phyloP scores from a whole-genome alignment of 1,140 invertebrate species.

The Leguminivora glycinivorella region DNA sequence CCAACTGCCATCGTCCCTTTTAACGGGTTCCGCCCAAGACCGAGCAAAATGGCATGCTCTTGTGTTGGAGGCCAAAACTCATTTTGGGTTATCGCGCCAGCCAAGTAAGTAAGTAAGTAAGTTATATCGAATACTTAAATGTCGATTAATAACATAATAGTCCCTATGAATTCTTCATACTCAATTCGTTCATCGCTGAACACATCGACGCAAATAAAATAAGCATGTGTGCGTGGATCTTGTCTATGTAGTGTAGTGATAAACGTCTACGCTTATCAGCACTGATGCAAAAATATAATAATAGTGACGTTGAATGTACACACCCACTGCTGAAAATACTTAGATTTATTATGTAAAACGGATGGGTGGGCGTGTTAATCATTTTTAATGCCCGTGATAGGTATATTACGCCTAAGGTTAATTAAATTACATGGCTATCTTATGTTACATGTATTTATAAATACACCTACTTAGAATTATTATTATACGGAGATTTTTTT shows the following conservation, averaged over 20 bases:
- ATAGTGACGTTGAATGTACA: conserved; percentile 44
- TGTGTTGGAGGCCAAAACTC: too few species aligned
- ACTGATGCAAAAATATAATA: conserved; percentile 26
- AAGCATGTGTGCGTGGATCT: conserved; percentile 5
- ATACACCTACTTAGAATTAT: too few species aligned
- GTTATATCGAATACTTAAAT: too few species aligned
- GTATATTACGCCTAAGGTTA: not conserved
- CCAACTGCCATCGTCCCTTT: too few species aligned
- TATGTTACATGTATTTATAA: too few species aligned
- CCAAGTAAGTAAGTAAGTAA: too few species aligned
- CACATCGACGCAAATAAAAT: conserved; percentile 28
- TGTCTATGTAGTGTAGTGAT: conserved; percentile 6
- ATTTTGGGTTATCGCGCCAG: too few species aligned
- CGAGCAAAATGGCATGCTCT: too few species aligned
- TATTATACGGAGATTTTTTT: too few species aligned
- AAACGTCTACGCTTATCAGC: conserved; percentile 14
- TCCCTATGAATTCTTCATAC: conserved; percentile 18
- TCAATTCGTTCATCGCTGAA: conserved; percentile 1
- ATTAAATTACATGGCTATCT: too few species aligned
- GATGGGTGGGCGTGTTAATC: conserved; percentile 7
- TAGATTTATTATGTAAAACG: conserved; percentile 21
- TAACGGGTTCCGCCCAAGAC: too few species aligned
- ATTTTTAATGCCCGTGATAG: not conserved
- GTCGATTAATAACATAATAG: conserved; percentile 11
- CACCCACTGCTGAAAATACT: conserved; percentile 48